Percentiles rank a stretch among this genome's conserved stretches.
These are phyloP conservation scores for Cottus gobio DNA, from an alignment of 2,113 vertebrate genomes.

Conservation along the genomic window DNA sequence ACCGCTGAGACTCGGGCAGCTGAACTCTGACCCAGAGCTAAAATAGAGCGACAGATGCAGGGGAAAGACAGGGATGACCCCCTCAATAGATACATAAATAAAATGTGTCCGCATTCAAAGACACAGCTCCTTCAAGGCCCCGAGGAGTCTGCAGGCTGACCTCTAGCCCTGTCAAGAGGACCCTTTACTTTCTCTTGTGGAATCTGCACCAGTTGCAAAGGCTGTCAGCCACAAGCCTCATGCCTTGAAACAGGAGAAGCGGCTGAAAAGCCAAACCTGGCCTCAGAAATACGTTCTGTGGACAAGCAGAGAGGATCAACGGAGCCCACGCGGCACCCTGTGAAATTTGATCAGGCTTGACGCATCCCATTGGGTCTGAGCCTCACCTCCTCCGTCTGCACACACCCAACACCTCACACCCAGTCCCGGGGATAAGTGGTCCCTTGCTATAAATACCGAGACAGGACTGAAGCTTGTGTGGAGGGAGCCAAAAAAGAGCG, in stretches of 20 bases:
- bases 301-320: conserved; percentile 79
- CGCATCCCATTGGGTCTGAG: conserved; percentile 64
- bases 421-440: conserved; percentile 66
- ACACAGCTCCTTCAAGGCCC: conserved; percentile 60
- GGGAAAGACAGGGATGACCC: conserved; percentile 35
- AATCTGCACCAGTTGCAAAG: conserved; percentile 80
- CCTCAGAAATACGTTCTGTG: conserved; percentile 76
- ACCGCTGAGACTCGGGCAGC: conserved; percentile 22
- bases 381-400: conserved; percentile 62
- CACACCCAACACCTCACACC: conserved; percentile 65
- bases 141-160: conserved; percentile 57
- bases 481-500: conserved; percentile 42
- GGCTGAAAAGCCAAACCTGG: conserved; percentile 84
- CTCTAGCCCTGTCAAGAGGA: conserved; percentile 66
- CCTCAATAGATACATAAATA: conserved; percentile 60
- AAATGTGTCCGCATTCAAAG: conserved; percentile 54
- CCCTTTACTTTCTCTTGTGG: conserved; percentile 77
- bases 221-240: conserved; percentile 62
- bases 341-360: conserved; percentile 78
- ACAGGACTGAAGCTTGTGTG: conserved; percentile 37
- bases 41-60: conserved; percentile 73
- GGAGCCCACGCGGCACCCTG: conserved; percentile 64
- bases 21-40: conserved; percentile 39
- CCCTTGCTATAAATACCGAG: conserved; percentile 75
- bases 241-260: conserved; percentile 81